Conservation (phyloP, 2,113 vertebrate species). For the Apeltes quadracus region DNA sequence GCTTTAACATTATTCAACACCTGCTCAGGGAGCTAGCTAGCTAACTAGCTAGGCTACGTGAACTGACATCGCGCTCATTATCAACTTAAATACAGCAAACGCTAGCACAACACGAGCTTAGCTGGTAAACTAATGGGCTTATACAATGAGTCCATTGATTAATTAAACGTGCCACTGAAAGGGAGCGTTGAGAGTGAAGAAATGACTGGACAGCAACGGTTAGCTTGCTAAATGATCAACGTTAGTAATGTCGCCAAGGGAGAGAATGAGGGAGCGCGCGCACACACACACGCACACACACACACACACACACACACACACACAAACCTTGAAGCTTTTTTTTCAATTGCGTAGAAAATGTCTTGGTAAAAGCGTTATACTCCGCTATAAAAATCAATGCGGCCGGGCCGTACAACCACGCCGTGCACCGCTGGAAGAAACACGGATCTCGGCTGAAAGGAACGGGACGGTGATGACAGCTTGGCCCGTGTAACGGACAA, state of each 20-base stretch:
- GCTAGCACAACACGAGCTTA: slow-evolving; percentile 38
- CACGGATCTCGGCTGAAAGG: neutral
- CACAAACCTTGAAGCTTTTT: slow-evolving; percentile 61
- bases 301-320: slow-evolving; percentile 43
- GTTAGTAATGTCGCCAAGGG: slow-evolving; percentile 43
- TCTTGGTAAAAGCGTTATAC: neutral
- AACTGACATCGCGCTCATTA: neutral
- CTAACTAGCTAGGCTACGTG: slow-evolving; percentile 21
- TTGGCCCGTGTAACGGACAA: slow-evolving; percentile 42
- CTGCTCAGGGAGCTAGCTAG: slow-evolving; percentile 40
- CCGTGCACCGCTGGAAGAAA: neutral
- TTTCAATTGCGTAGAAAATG: neutral
- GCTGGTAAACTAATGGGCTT: neutral
- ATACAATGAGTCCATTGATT: accelerated
- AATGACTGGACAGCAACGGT: slow-evolving; percentile 16
- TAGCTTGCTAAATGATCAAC: slow-evolving; percentile 55
- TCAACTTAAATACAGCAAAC: neutral
- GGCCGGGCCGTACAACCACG: neutral
- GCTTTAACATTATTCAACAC: slow-evolving; percentile 32
- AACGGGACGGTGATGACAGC: slow-evolving; percentile 40
- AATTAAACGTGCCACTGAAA: too few relatives aligned
- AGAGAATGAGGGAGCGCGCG: slow-evolving; percentile 54
- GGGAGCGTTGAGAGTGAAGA: neutral
- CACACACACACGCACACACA: slow-evolving; percentile 55
- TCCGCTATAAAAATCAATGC: neutral